These are phyloP conservation scores for Trichechus manatus DNA, from an alignment of 2,113 vertebrate genomes.

Conservation along the genomic window DNA sequence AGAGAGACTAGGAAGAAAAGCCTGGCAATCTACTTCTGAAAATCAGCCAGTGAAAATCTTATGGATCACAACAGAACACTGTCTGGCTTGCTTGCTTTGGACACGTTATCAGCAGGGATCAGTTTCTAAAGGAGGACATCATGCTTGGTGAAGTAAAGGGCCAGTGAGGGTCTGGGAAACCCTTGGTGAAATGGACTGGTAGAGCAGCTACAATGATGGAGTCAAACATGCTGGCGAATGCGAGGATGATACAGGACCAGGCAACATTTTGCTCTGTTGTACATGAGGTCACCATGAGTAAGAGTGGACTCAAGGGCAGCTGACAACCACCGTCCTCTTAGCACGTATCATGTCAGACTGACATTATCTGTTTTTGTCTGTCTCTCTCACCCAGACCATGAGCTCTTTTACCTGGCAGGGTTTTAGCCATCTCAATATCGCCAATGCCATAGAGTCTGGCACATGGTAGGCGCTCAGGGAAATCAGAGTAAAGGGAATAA, in stretches of 20 bases:
- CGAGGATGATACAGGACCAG: neutral
- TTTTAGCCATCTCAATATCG: neutral
- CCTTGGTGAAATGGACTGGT: neutral
- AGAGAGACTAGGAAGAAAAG: too few species aligned
- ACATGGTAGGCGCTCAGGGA: neutral
- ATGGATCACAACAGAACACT: neutral
- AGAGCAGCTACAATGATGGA: neutral
- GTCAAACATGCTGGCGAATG: neutral
- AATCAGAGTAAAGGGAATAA: neutral
- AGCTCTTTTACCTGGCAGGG: neutral
- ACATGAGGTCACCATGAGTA: neutral
- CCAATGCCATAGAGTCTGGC: neutral
- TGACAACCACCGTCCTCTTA: neutral
- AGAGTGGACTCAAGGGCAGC: neutral
- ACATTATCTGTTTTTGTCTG: neutral
- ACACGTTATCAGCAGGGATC: neutral
- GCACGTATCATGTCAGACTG: neutral
- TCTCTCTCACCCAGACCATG: neutral
- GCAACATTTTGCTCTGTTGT: neutral
- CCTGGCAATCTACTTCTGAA: neutral
- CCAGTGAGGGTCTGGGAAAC: neutral
- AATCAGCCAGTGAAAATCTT: neutral
- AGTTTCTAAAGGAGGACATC: neutral
- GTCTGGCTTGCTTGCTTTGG: neutral
- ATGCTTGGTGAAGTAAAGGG: neutral